A percentile compares a stretch with the other conserved stretches of the same genome.
Conservation (phyloP, 2,113 vertebrate genomes). For the Clinocottus analis region DNA sequence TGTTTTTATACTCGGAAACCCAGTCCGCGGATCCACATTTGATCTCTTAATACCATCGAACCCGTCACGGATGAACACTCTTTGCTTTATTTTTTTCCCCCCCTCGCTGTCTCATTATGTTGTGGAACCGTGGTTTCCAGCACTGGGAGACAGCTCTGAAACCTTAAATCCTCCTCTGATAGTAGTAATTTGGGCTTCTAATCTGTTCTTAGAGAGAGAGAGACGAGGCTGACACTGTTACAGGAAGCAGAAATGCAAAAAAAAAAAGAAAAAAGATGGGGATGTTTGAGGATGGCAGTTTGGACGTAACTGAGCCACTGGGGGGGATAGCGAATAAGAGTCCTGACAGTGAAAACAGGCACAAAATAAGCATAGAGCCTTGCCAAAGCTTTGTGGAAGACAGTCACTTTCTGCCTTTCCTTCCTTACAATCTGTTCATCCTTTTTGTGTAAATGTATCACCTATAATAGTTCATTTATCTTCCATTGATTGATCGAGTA, state of each 20-base stretch:
- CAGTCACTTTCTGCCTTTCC: constrained; percentile 11
- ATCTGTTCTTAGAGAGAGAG: constrained; percentile 62
- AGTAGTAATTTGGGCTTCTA: constrained; percentile 57
- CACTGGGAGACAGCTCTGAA: constrained; percentile 27
- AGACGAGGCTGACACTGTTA: constrained; percentile 50
- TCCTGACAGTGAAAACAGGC: constrained; percentile 35
- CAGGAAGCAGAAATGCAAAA: constrained; percentile 26
- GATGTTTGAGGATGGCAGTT: constrained; percentile 57
- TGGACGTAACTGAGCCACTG: constrained; percentile 67
- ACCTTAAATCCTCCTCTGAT: constrained; percentile 60
- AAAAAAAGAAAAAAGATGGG: constrained; percentile 26
- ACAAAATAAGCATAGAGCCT: constrained; percentile 39
- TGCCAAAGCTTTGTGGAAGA: constrained; percentile 34
- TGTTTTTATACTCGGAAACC: constrained; percentile 38
- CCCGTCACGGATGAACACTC: constrained; percentile 5
- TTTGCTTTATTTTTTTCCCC: background rate
- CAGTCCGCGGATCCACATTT: constrained; percentile 40
- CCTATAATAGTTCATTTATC: background rate
- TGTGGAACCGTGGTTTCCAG: constrained; percentile 19
- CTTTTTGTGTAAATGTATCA: background rate
- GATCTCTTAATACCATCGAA: constrained; percentile 54
- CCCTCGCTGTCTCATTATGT: background rate
- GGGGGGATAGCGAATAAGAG: constrained; percentile 59
- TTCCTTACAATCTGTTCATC: background rate
- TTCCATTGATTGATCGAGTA: background rate